phyloP scores from a whole-genome alignment of 2,888 invertebrate genomes.

The Zhuqinia jingwanae region DNA sequence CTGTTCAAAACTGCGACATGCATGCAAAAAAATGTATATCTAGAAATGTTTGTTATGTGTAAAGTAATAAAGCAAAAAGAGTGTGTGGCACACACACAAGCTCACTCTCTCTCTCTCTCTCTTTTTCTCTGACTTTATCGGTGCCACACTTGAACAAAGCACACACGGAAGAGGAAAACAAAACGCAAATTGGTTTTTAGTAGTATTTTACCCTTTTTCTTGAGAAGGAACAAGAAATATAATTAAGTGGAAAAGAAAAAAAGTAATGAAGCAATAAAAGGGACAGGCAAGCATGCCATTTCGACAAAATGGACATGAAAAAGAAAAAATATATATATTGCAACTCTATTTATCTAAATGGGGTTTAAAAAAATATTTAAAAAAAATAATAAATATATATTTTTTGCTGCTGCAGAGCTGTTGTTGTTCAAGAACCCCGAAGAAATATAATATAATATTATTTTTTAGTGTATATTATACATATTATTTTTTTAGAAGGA shows the following conservation, averaged over 20 bases:
- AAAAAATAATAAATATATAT: too few species aligned
- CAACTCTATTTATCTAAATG: conserved; percentile 20
- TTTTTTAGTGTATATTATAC: too few species aligned
- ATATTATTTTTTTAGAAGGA: too few species aligned
- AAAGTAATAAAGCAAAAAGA: too few species aligned
- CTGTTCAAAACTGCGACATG: background rate
- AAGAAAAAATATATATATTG: background rate
- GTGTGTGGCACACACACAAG: too few species aligned
- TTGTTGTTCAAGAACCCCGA: too few species aligned
- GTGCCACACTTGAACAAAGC: too few species aligned
- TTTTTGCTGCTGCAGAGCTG: too few species aligned
- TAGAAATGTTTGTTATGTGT: too few species aligned
- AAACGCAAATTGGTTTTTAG: conserved; percentile 21
- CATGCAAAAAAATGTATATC: background rate
- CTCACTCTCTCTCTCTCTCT: too few species aligned
- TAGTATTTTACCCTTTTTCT: background rate
- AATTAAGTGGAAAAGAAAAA: background rate
- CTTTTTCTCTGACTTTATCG: too few species aligned
- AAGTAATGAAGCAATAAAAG: conserved; percentile 17
- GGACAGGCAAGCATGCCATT: background rate
- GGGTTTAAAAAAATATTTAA: conserved; percentile 4
- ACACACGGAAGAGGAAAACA: background rate
- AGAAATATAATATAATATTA: too few species aligned
- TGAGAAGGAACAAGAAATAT: background rate
- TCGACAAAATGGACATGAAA: background rate